These are phyloP conservation scores for Caenorhabditis becei DNA, from an alignment of 2,888 invertebrate genomes.

Conservation along the genomic window DNA sequence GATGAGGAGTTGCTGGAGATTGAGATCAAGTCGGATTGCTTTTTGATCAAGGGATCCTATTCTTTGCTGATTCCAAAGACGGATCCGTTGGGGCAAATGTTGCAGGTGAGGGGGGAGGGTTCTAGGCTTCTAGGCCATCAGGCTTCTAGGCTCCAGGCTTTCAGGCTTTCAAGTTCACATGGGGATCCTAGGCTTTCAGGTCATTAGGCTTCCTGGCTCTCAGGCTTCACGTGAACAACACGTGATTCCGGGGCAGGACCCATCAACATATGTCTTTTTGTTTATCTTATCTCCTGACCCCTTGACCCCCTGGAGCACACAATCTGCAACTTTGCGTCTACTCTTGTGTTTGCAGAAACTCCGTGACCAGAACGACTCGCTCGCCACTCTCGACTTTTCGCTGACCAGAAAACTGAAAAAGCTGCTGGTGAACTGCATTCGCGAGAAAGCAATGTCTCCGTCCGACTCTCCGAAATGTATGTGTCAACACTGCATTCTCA, in stretches of 20 bases:
- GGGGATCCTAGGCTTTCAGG: no score
- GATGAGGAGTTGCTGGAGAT: conserved; percentile 58
- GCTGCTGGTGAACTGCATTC: conserved; percentile 49
- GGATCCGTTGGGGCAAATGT: conserved; percentile 51
- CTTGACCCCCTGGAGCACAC: background rate
- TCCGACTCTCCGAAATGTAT: conserved; percentile 35
- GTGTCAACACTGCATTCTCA: background rate
- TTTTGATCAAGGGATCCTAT: conserved; percentile 64
- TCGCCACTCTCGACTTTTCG: conserved; percentile 58
- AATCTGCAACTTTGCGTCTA: background rate
- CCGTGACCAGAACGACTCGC: conserved; percentile 40
- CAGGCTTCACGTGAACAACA: no score
- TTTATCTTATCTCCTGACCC: no score
- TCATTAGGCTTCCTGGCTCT: no score
- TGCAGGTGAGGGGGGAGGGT: conserved; percentile 55
- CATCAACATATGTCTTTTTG: no score
- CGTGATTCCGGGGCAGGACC: no score
- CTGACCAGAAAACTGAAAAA: conserved; percentile 57
- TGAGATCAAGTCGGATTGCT: conserved; percentile 57
- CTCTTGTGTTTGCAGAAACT: conserved; percentile 30
- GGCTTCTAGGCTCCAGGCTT: no score
- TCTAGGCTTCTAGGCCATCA: no score
- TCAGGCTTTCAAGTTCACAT: no score
- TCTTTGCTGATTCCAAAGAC: conserved; percentile 61
- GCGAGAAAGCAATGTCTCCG: conserved; percentile 52